Evolutionary conservation across 2,113 vertebrate species (phyloP), one percentile per base, ranked within the genome.

Genomic region (Ammodytes marinus): DNA sequence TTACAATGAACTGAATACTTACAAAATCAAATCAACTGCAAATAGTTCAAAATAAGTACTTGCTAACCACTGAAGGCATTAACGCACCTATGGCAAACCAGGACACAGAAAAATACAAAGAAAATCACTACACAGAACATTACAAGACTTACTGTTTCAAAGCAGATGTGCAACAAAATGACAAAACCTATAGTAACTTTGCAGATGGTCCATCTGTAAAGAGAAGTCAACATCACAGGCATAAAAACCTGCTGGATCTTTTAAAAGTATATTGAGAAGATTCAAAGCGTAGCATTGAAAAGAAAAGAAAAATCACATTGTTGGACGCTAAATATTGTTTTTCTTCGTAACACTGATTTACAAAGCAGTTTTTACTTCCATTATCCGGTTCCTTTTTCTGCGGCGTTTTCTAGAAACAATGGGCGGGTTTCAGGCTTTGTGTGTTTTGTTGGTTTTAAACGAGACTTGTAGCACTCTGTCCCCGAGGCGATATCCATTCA

Each of bases 391-490:
- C 76, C 82, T 2, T 84, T 85, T 85, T 80, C 82, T 79, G 83
- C 68, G 55, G 86, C 89, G 82, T 91, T 91, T 90, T 90, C 91
- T 89, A 95, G 88, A 96, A 97, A 96, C 95, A 95, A 95, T 96
- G 94, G 95, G 94, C 94, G 88, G 95, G 94, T 84, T 82, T 97
- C 97, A 99, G 95, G 97, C 97, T 96, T 99, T 99, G 96, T 99
- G 98, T 89, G 97, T 97, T 97, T 99, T 99, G 95, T 98, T 99
- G 93, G 98, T 99, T 96, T 99, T 99, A 95, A 99, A 99, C 27
- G 98, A 99, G 88, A 99, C 98, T 95, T 99, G 98, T 94, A 99
- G 90, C 43, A 99, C 98, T 95, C 98, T 94, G 95, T 99, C 98
- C 79, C 98, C 98, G 8, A 99, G 97, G 83, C 98, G 97, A 75